Conservation (phyloP, 2,888 invertebrate species). For the Trachelus troglodyta region DNA sequence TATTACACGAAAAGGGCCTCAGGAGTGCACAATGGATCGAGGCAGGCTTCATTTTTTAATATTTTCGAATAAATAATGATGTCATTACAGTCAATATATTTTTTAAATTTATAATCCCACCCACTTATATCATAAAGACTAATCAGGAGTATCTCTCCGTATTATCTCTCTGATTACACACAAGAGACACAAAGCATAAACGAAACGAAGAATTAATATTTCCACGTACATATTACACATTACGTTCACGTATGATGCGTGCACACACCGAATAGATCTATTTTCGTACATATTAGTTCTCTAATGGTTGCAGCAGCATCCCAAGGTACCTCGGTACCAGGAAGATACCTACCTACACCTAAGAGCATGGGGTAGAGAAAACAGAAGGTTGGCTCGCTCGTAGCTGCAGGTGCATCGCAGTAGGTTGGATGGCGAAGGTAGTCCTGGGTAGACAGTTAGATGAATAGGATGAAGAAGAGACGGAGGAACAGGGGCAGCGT, state of each 20-base stretch:
- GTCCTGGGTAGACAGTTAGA: conserved; percentile 22
- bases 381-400: conserved; percentile 11
- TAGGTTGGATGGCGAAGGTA: conserved; percentile 21
- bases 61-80: neutral
- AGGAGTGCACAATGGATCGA: no score
- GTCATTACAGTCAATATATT: neutral
- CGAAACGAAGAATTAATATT: neutral
- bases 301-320: neutral
- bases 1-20: no score
- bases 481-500: conserved; percentile 10
- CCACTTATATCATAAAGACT: neutral
- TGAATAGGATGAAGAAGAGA: conserved; percentile 8
- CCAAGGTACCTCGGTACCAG: neutral
- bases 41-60: neutral
- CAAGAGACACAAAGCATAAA: neutral
- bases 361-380: conserved; percentile 7
- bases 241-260: no score
- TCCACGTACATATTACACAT: neutral
- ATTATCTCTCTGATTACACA: neutral
- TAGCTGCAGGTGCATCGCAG: neutral
- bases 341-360: neutral
- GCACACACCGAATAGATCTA: neutral
- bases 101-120: neutral
- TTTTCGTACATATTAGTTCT: neutral
- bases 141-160: neutral